Percentiles rank a stretch among this genome's conserved stretches.
Conservation (phyloP, 1,140 invertebrate genomes). For the Monomorium pharaonis region DNA sequence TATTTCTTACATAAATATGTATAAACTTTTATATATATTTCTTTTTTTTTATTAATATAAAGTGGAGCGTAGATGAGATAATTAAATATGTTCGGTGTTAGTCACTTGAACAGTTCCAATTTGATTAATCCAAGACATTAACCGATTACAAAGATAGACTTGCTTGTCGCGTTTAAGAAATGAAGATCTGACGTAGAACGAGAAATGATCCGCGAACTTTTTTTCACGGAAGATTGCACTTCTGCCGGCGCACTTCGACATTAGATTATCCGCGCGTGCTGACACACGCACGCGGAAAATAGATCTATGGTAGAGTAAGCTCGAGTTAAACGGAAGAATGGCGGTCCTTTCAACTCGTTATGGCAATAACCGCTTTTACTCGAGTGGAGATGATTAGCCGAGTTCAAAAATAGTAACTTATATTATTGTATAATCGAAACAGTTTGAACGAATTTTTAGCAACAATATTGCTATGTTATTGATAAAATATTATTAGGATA, state of each 20-base stretch:
- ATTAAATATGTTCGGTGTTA: neutral
- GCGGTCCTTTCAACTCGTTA: neutral
- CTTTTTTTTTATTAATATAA: neutral
- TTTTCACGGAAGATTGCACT: neutral
- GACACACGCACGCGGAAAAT: conserved; percentile 37
- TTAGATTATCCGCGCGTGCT: conserved; percentile 48
- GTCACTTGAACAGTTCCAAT: neutral
- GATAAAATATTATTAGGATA: neutral
- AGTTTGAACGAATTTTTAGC: neutral
- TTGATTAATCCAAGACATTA: neutral
- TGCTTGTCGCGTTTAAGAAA: neutral
- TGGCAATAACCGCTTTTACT: neutral
- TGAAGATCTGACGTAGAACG: neutral
- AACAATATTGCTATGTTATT: neutral
- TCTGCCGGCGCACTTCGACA: conserved; percentile 25
- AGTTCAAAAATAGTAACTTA: neutral
- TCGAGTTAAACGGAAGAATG: conserved; percentile 29
- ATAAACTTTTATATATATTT: neutral
- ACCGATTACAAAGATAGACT: neutral
- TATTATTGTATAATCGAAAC: neutral
- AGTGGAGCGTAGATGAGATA: neutral
- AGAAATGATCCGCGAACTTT: neutral
- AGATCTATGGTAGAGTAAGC: conserved; percentile 20
- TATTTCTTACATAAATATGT: neutral
- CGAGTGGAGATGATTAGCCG: conserved; percentile 3